Conservation (phyloP, 2,888 invertebrate genomes). For the Platypus cylindrus region DNA sequence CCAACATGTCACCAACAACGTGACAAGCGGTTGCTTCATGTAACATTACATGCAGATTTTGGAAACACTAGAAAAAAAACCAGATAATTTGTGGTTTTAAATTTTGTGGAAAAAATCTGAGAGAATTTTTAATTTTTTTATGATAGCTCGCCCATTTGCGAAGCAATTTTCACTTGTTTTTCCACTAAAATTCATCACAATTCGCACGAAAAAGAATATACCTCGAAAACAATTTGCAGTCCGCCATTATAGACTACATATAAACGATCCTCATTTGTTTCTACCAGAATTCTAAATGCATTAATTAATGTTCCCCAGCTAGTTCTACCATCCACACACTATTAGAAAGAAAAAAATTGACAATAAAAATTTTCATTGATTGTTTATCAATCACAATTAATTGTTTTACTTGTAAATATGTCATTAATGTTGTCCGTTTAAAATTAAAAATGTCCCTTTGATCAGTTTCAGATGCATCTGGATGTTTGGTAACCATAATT, state of each 20-base stretch:
- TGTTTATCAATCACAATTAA: conserved; percentile 1
- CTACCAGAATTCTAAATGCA: conserved; percentile 77
- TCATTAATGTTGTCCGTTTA: conserved; percentile 68
- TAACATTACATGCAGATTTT: conserved; percentile 85
- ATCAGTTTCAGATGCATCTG: conserved; percentile 64
- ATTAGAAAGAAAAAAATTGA: conserved; percentile 15
- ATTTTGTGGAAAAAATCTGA: too few relatives aligned
- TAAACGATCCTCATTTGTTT: conserved; percentile 77
- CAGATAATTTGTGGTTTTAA: not conserved
- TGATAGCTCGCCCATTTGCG: too few relatives aligned
- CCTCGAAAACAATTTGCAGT: conserved; percentile 66
- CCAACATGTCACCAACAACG: conserved; percentile 70
- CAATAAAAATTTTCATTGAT: not conserved
- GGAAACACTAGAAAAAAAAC: conserved; percentile 55
- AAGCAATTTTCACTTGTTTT: too few relatives aligned
- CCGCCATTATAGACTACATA: conserved; percentile 87
- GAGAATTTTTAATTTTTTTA: too few relatives aligned
- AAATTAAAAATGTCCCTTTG: conserved; percentile 75
- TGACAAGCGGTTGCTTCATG: conserved; percentile 87
- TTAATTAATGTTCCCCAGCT: conserved; percentile 92
- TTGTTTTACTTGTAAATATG: conserved; percentile 60
- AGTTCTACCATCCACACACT: conserved; percentile 75
- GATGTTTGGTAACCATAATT: conserved; percentile 72
- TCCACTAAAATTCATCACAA: conserved; percentile 5
- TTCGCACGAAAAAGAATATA: too few relatives aligned